Evolutionary conservation across 2,888 invertebrate species (phyloP).

Genomic region (Raillietiella orientalis): DNA sequence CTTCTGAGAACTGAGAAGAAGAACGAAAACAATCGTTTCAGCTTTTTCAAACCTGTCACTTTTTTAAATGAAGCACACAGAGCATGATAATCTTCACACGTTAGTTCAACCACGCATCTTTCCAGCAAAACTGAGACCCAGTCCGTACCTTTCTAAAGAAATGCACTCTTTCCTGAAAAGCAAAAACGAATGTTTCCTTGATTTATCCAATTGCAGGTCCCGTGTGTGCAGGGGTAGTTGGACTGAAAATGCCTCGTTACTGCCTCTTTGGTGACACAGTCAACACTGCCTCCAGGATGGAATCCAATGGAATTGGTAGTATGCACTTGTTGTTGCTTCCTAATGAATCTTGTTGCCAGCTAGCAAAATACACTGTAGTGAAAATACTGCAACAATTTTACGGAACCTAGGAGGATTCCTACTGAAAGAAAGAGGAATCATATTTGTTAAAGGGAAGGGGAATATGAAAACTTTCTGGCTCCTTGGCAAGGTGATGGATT

Average conservation of each 20-base stretch:
- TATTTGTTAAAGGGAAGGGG: slow-evolving; percentile 39
- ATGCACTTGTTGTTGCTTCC: slow-evolving; percentile 5
- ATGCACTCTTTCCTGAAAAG: no score
- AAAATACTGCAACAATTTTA: slow-evolving; percentile 43
- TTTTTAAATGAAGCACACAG: neutral
- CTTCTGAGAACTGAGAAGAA: no score
- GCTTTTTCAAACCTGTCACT: slow-evolving; percentile 12
- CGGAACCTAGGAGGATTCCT: slow-evolving; percentile 56
- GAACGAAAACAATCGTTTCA: neutral
- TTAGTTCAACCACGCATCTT: no score
- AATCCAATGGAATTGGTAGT: slow-evolving; percentile 61
- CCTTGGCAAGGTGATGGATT: slow-evolving; percentile 42
- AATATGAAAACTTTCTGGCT: slow-evolving; percentile 67
- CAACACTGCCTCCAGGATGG: slow-evolving; percentile 60
- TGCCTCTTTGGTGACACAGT: slow-evolving; percentile 78
- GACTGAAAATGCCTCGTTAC: slow-evolving; percentile 70
- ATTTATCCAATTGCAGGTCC: slow-evolving; percentile 24
- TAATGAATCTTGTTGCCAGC: slow-evolving; percentile 21
- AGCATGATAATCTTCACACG: no score
- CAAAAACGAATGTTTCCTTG: neutral
- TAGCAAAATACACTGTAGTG: slow-evolving; percentile 60
- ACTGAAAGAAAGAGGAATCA: slow-evolving; percentile 35
- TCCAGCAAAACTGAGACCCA: no score
- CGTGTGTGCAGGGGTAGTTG: slow-evolving; percentile 71
- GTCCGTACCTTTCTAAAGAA: no score